Base-by-base conservation (phyloP, 2,797 vertebrate species). In the Antrozous pallidus region DNA sequence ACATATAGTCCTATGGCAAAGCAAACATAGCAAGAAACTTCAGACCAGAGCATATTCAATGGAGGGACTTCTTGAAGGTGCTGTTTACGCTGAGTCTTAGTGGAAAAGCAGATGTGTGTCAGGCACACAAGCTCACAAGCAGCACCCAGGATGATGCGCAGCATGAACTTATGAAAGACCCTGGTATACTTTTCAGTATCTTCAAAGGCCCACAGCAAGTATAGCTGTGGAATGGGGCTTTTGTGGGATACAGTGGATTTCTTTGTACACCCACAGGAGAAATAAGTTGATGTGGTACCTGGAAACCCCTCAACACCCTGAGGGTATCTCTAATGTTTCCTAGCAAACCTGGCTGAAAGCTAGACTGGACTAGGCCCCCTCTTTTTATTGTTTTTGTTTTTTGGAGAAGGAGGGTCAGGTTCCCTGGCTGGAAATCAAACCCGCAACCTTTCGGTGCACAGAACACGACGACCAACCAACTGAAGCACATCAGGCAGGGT, bases 371-470 rank as follows among this genome's bases (percentile, higher is more conserved):
- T 89, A 77, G 81, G 74, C 95, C 58, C 82, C 90, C 94, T 96
- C 78, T 96, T 97, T 97, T 97, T 9, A 8, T 42, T 42, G 42
- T n/a, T n/a, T n/a, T n/a, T n/a, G n/a, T n/a, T n/a, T n/a, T n/a
- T n/a, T n/a, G n/a, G n/a, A n/a, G n/a, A n/a, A n/a, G 42, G 7
- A 9, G 17, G 8, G 8, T 24, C 8, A 24, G 51, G 51, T 54
- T 24, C n/a, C 13, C 63, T 67, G n/a, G 18, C n/a, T 18, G n/a
- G 63, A n/a, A 67, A 67, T 67, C n/a, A 33, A 67, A 67, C n/a
- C n/a, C 4, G 3, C n/a, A 36, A 36, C 17, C 17, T 67, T 65
- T 33, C 10, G 17, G n/a, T 33, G 17, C 63, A 10, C n/a, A 67
- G 63, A n/a, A 67, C 4, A 20, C 2, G 17, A 20, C 4, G 18